Evolutionary conservation across 2,888 invertebrate species (phyloP), one percentile per base, ranked within the genome.

Genomic region (Leistus spinibarbis): DNA sequence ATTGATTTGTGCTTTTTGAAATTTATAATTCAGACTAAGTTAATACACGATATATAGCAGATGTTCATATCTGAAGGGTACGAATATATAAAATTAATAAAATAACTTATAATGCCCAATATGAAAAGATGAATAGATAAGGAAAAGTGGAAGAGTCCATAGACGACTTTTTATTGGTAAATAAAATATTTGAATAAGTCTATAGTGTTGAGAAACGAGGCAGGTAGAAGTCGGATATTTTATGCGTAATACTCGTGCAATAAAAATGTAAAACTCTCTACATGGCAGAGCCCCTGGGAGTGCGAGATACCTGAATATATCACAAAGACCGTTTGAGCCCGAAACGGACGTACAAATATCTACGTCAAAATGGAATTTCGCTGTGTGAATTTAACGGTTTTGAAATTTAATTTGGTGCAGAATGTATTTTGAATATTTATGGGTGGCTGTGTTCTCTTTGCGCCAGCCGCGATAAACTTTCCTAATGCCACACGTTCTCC

Each of bases 231-330:
- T 64, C 24, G 24, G 64, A 64, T 64, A 64, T 72, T 72, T 72
- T 72, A 72, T 72, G 72, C 72, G 72, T 72, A 72, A 72, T 72
- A 72, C 66, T 72, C 65, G 65, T 72, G 72, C 72, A 72, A 72
- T 72, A 72, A 72, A 72, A 72, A 72, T 72, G 72, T 72, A 72
- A 72, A 72, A 72, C 66, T 72, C 72, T 72, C 65, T 64, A 72
- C 65, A 72, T 64, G 72, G 66, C 66, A 27, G 57, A 56, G 56
- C 72, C 72, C 24, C 56, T 54, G 72, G 72, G 65, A 65, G 19
- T 7, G 40, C 57, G 65, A 72, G 72, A 72, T 72, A 72, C 72
- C 72, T 72, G 72, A 72, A 72, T 72, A 72, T 72, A 72, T 72
- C 72, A 72, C 72, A 72, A 72, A 72, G 66, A 65, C 72, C 72